These are phyloP conservation scores for Drosophila lini DNA, from an alignment of 1,140 invertebrate genomes.

Conservation along the genomic window DNA sequence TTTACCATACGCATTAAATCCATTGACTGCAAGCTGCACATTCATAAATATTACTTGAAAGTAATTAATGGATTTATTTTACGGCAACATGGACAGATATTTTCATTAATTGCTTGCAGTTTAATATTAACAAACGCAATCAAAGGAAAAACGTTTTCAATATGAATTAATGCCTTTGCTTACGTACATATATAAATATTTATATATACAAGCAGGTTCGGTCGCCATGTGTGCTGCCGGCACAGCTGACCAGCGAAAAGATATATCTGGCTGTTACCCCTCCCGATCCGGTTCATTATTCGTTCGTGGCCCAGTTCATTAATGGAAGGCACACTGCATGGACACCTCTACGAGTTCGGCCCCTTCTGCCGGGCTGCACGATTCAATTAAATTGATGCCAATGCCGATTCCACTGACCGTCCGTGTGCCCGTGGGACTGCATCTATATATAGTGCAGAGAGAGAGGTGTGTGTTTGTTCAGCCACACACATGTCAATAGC, in stretches of 20 bases:
- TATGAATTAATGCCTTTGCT: conserved; percentile 18
- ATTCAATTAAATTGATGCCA: conserved; percentile 78
- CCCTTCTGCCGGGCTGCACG: conserved; percentile 21
- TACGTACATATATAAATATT: neutral
- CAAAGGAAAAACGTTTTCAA: conserved; percentile 14
- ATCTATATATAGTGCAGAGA: neutral
- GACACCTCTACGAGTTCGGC: conserved; percentile 15
- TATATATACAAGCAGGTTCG: neutral
- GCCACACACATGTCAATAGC: conserved; percentile 55
- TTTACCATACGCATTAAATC: neutral
- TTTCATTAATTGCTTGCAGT: conserved; percentile 24
- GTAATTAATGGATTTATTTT: conserved; percentile 20
- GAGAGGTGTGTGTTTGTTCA: conserved; percentile 8
- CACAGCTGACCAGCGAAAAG: conserved; percentile 8
- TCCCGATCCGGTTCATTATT: neutral
- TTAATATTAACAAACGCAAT: conserved; percentile 20
- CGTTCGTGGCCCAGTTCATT: conserved; percentile 48
- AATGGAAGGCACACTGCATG: conserved; percentile 34
- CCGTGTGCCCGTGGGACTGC: conserved; percentile 10
- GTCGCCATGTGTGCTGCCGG: neutral
- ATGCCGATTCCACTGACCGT: conserved; percentile 50
- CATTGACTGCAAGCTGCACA: neutral
- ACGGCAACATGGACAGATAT: conserved; percentile 5
- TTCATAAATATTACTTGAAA: conserved; percentile 5
- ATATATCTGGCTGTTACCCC: conserved; percentile 16